Conservation (phyloP, 2,113 vertebrate species). For the Cynocephalus volans region DNA sequence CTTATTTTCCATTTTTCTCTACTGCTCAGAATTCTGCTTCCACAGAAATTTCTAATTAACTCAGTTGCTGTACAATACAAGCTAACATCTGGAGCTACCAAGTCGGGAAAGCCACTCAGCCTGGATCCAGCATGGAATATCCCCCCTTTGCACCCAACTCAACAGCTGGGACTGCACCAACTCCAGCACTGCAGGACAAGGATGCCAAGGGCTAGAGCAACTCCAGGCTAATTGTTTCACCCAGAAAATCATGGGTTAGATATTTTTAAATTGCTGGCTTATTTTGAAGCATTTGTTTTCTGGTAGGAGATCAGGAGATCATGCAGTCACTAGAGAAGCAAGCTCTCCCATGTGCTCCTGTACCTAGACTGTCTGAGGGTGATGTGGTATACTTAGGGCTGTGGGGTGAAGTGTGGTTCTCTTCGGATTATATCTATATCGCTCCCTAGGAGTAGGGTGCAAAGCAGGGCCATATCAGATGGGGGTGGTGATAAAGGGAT, state of each 20-base stretch:
- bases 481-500: background rate
- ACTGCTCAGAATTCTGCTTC: background rate
- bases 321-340: background rate
- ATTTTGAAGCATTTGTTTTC: constrained; percentile 26
- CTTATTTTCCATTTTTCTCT: background rate
- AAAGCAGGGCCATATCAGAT: background rate
- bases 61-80: constrained; percentile 57
- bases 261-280: constrained; percentile 71
- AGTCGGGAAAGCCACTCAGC: constrained; percentile 34
- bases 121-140: constrained; percentile 1
- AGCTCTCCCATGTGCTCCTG: background rate
- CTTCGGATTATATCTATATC: background rate
- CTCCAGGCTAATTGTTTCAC: constrained; percentile 70
- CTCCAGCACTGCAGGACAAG: background rate
- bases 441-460: background rate
- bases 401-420: background rate
- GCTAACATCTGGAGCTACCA: constrained; percentile 70
- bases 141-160: constrained; percentile 36
- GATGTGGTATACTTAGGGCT: background rate
- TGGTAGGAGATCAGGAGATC: background rate
- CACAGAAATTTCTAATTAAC: constrained; percentile 68
- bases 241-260: constrained; percentile 68
- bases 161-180: constrained; percentile 49
- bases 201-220: constrained; percentile 36
- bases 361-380: background rate